Evolutionary conservation across 2,888 invertebrate genomes (phyloP).

Genomic region (Lathronympha strigana): DNA sequence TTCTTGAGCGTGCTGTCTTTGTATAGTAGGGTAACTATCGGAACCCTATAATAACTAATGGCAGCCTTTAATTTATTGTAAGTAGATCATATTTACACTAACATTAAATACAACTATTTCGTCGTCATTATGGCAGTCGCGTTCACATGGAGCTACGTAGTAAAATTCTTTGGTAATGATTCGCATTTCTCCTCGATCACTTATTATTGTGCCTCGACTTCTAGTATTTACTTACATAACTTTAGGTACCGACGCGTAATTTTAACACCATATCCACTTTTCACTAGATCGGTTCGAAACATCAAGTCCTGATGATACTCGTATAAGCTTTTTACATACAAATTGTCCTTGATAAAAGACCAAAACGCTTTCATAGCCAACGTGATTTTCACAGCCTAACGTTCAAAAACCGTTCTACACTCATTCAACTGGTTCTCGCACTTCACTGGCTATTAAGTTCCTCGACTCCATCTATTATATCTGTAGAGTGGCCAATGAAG

Average conservation of each 20-base stretch:
- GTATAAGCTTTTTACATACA: constrained; percentile 3
- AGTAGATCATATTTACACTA: constrained; percentile 57
- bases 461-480: constrained; percentile 53
- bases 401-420: constrained; percentile 12
- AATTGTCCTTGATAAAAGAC: constrained; percentile 1
- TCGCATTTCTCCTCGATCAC: constrained; percentile 7
- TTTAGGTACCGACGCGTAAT: constrained; percentile 2
- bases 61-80: constrained; percentile 71
- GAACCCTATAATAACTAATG: constrained; percentile 55
- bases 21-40: constrained; percentile 23
- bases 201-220: constrained; percentile 14
- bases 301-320: constrained; percentile 4
- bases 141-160: constrained; percentile 28
- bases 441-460: constrained; percentile 12
- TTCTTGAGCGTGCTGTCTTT: background rate
- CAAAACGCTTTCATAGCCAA: constrained; percentile 17
- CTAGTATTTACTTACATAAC: constrained; percentile 15
- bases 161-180: constrained; percentile 44
- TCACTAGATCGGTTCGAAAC: background rate
- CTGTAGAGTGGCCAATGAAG: constrained; percentile 69
- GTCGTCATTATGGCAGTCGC: constrained; percentile 40
- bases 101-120: constrained; percentile 66
- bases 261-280: constrained; percentile 10
- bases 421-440: background rate
- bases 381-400: constrained; percentile 37